Conservation (phyloP, 1,140 invertebrate species). For the Polypedilum pembai region DNA sequence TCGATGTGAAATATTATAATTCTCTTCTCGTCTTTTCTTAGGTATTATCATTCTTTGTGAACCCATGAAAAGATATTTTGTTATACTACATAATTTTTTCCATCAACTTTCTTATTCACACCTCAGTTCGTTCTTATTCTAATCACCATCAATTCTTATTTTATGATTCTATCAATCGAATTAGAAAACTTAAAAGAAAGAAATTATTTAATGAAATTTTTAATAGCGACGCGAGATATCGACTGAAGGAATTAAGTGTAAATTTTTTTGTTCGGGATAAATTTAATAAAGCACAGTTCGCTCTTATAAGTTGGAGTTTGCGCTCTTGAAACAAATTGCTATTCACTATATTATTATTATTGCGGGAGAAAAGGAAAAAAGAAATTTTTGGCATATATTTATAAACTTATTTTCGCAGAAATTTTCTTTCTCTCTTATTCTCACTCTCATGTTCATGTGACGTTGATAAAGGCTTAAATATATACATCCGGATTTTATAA, state of each 20-base stretch:
- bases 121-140: neutral
- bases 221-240: neutral
- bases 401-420: neutral
- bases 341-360: neutral
- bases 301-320: conserved; percentile 7
- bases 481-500: no score
- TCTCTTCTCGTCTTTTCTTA: neutral
- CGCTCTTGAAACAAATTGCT: neutral
- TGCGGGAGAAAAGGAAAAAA: neutral
- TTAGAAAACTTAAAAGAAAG: neutral
- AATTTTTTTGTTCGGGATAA: neutral
- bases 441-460: no score
- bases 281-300: conserved; percentile 3
- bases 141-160: neutral
- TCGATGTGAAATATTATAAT: conserved; percentile 6
- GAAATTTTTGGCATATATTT: neutral
- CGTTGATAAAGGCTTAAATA: no score
- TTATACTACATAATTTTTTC: neutral
- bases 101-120: neutral
- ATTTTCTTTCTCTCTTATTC: neutral
- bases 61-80: neutral
- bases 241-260: conserved; percentile 27
- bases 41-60: neutral
- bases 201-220: conserved; percentile 10
- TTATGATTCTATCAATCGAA: neutral